Evolutionary conservation across 1,140 invertebrate species (phyloP).

Genomic region (Oreohelix idahoensis): DNA sequence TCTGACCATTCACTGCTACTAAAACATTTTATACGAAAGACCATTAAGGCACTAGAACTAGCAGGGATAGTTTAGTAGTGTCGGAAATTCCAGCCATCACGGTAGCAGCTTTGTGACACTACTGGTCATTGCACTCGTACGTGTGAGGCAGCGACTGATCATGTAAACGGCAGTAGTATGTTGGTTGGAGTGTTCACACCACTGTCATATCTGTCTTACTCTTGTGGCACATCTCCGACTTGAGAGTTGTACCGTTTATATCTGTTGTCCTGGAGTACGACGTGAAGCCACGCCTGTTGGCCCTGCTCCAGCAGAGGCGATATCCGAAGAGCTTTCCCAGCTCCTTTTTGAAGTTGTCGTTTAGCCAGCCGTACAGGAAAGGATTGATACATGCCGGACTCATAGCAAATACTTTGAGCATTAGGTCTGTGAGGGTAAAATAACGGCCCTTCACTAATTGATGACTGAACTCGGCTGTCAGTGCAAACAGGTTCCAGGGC

Average conservation of each 20-base stretch:
- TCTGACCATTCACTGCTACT: too few species aligned
- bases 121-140: too few species aligned
- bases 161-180: too few species aligned
- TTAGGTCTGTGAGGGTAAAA: conserved; percentile 63
- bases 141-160: too few species aligned
- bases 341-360: conserved; percentile 74
- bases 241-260: conserved; percentile 17
- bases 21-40: too few species aligned
- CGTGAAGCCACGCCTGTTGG: not conserved
- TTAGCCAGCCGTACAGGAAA: conserved; percentile 82
- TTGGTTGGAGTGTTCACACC: not conserved
- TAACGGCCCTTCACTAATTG: conserved; percentile 52
- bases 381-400: conserved; percentile 89
- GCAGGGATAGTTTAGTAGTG: too few species aligned
- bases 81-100: too few species aligned
- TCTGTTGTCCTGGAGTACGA: conserved; percentile 44
- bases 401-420: conserved; percentile 76
- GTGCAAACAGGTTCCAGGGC: conserved; percentile 69
- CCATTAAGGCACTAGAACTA: too few species aligned
- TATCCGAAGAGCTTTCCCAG: conserved; percentile 56
- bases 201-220: conserved; percentile 14
- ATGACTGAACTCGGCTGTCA: conserved; percentile 63
- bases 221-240: conserved; percentile 21
- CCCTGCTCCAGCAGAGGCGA: conserved; percentile 6
- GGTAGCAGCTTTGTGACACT: too few species aligned